These are phyloP conservation scores for Porites cylindrica DNA, from an alignment of 92 coral and sea anemone species.

Conservation along the genomic window DNA sequence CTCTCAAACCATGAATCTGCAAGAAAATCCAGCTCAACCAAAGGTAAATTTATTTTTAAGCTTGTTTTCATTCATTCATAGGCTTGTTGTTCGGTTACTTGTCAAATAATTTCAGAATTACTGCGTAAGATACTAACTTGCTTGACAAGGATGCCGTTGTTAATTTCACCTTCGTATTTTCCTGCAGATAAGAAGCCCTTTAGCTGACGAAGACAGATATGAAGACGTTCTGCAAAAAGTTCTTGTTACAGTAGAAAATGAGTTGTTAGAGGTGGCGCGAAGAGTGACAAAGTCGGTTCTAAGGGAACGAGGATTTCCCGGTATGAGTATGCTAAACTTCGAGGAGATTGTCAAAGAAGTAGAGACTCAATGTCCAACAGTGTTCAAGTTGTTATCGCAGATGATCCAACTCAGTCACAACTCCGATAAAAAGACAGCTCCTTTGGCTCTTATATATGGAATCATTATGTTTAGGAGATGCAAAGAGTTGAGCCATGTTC, in stretches of 20 bases:
- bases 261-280: slow-evolving; percentile 62
- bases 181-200: slow-evolving; percentile 16
- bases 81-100: slow-evolving; percentile 18
- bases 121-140: not conserved
- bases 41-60: slow-evolving; percentile 15
- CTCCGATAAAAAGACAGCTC: slow-evolving; percentile 46
- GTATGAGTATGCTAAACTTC: slow-evolving; percentile 44
- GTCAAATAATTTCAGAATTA: slow-evolving; percentile 5
- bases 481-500: slow-evolving; percentile 51
- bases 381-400: slow-evolving; percentile 30
- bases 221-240: slow-evolving; percentile 42
- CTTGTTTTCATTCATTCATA: slow-evolving; percentile 13
- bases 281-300: slow-evolving; percentile 59
- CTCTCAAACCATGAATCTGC: slow-evolving; percentile 15
- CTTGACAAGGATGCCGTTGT: slow-evolving; percentile 3
- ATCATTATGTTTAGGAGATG: slow-evolving; percentile 55
- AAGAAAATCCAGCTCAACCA: slow-evolving; percentile 2
- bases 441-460: slow-evolving; percentile 50
- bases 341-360: slow-evolving; percentile 43
- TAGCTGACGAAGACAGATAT: slow-evolving; percentile 13
- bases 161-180: slow-evolving; percentile 10
- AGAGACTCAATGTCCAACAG: slow-evolving; percentile 42
- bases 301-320: slow-evolving; percentile 41
- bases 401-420: slow-evolving; percentile 30
- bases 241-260: slow-evolving; percentile 49